Evolutionary conservation across 2,113 vertebrate species (phyloP).

Genomic region (Hiodon tergisus): DNA sequence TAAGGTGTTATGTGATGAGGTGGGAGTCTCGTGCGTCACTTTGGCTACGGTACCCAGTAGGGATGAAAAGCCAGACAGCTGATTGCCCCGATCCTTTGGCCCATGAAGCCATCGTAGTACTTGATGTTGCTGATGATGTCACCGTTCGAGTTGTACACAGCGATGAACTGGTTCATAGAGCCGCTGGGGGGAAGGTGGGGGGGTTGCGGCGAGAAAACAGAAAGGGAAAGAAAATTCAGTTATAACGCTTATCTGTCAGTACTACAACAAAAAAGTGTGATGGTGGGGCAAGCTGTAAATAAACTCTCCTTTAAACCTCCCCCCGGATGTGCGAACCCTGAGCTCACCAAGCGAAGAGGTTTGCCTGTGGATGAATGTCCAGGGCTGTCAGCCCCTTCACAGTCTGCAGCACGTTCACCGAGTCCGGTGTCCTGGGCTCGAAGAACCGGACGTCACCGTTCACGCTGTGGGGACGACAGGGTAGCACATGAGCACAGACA

Average conservation of each 20-base stretch:
- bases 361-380: slow-evolving; percentile 93
- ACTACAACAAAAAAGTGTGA: background rate
- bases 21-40: too few species aligned
- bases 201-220: slow-evolving; percentile 4
- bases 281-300: background rate
- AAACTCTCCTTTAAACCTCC: too few species aligned
- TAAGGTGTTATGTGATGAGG: too few species aligned
- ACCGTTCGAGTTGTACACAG: slow-evolving; percentile 82
- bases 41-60: slow-evolving; percentile 77
- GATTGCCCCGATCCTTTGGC: slow-evolving; percentile 93
- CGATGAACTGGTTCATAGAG: slow-evolving; percentile 98
- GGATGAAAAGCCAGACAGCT: slow-evolving; percentile 98
- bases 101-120: slow-evolving; percentile 99
- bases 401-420: slow-evolving; percentile 85
- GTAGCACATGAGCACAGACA: background rate
- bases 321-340: background rate
- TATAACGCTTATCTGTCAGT: background rate
- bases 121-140: slow-evolving; percentile 98
- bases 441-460: slow-evolving; percentile 94
- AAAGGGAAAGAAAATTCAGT: background rate
- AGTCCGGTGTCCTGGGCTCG: slow-evolving; percentile 81
- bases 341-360: slow-evolving; percentile 90
- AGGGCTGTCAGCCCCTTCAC: slow-evolving; percentile 90
- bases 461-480: slow-evolving; percentile 59
- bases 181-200: slow-evolving; percentile 63